Base-by-base conservation (phyloP, 2,888 invertebrate species). In the Boloria euphrosyne region DNA sequence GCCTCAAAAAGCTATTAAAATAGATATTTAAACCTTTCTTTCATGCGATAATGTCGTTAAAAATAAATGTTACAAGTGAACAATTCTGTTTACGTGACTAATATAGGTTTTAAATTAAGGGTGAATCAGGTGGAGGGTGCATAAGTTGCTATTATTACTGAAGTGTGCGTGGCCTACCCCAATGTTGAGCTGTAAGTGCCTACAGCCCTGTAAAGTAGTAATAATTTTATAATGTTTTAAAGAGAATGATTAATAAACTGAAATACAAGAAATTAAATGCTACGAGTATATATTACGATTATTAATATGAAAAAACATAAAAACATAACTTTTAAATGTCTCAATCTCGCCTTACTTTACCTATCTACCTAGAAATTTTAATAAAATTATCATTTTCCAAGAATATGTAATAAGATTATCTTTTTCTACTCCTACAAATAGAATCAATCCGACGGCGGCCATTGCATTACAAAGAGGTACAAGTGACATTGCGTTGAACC, bases 361-460 rank as follows among this genome's bases (percentile, higher is more conserved):
- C 5, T 16, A 47, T n/a, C 6, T 47, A 49, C 16, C 16, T 49
- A 16, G n/a, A 49, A 16, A 49, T n/a, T 5, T 16, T 64, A 46
- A 44, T 55, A 38, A 43, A 50, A 61, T 61, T 57, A 38, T 27
- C 27, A 44, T 22, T 44, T 57, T 55, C 44, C 50, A 47, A 53
- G 46, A 22, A 58, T 59, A 18, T 53, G 52, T 59, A 59, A 65
- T 53, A 47, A 59, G 52, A 65, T 65, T 65, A 59, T 59, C 18
- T 46, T 46, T 52, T 62, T 50, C 46, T 70, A 71, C 61, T 69
- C 57, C 73, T 78, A 76, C 77, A 76, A 80, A 82, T 77, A 78
- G 77, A 82, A 82, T 81, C 80, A 80, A 83, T 84, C 80, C 74
- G 65, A 71, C 67, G 61, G 54, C 51, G 54, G 62, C 50, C 22